Evolutionary conservation across 1,140 invertebrate species (phyloP), one percentile per base, ranked within the genome.

Genomic region (Drosophila rhopaloa): DNA sequence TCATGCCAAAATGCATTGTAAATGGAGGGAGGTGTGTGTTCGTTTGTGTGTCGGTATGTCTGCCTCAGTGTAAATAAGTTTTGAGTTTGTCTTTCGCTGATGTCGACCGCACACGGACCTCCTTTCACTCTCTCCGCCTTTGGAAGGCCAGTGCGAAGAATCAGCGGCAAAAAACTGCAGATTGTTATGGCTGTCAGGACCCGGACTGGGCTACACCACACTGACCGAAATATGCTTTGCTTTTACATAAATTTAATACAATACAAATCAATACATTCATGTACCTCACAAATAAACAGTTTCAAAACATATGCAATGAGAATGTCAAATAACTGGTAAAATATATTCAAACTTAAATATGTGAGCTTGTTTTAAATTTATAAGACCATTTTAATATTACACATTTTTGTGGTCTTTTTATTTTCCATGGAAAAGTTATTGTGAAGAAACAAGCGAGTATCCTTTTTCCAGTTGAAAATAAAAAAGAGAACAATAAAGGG

Each of bases 1-100:
- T 63, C 55, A 62, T 66, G 78, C 59, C 73, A 81, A 78, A 85
- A 81, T 70, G 67, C 63, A 70, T 68, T 70, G 67, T 68, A 70
- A 68, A 70, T 68, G 67, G 35, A 61, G 59, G 29, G 13, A 46
- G 29, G 47, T 37, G 60, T 40, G n/a, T 53, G 44, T 65, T 19
- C 44, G 35, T 44, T 51, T 41, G 14, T 76, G 32, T 56, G 63
- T 53, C 38, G 27, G 48, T 32, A 16, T 51, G 48, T 14, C 48
- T 58, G 60, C 14, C 53, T 24, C 51, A 71, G 68, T 57, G 51
- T 38, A 61, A 80, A 66, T 81, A 72, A 72, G 73, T 72, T 68
- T 67, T 68, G 61, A 53, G 46, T 71, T 81, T 81, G 59, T 71
- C 57, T 59, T 48, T 63, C 51, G 62, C 55, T 73, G 61, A 59